These are phyloP conservation scores for Agriopis aurantiaria DNA, from an alignment of 2,888 invertebrate genomes.

Conservation along the genomic window DNA sequence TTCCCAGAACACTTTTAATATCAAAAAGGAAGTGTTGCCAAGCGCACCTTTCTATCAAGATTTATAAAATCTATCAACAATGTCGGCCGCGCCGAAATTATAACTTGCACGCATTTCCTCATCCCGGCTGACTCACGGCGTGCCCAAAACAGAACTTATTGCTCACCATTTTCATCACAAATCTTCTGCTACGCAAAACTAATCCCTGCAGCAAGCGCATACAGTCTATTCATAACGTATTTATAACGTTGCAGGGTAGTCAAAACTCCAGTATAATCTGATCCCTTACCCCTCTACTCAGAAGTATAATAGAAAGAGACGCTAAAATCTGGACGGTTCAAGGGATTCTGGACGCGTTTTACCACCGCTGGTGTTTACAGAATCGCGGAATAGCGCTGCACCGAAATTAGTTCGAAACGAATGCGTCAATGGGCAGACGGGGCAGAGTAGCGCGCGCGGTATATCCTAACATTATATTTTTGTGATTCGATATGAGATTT, in stretches of 20 bases:
- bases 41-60: constrained; percentile 59
- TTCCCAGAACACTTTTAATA: constrained; percentile 43
- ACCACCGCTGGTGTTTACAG: constrained; percentile 81
- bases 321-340: constrained; percentile 59
- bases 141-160: constrained; percentile 84
- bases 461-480: constrained; percentile 79
- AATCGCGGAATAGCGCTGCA: constrained; percentile 85
- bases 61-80: constrained; percentile 77
- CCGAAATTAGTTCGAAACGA: constrained; percentile 84
- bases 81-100: constrained; percentile 81
- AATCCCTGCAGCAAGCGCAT: constrained; percentile 42
- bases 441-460: constrained; percentile 69
- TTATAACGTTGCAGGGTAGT: constrained; percentile 57
- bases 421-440: constrained; percentile 83
- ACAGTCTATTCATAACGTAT: constrained; percentile 43
- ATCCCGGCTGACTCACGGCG: constrained; percentile 80
- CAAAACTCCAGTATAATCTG: constrained; percentile 54
- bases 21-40: constrained; percentile 50
- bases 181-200: constrained; percentile 44
- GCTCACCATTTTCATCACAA: constrained; percentile 61
- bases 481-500: constrained; percentile 79
- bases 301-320: constrained; percentile 41
- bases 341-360: constrained; percentile 64
- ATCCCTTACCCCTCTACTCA: constrained; percentile 24
- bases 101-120: constrained; percentile 85